A percentile compares a stretch with the other conserved stretches of the same genome.
Evolutionary conservation across 2,888 invertebrate species (phyloP).

Genomic region (Mechanitis messenoides): DNA sequence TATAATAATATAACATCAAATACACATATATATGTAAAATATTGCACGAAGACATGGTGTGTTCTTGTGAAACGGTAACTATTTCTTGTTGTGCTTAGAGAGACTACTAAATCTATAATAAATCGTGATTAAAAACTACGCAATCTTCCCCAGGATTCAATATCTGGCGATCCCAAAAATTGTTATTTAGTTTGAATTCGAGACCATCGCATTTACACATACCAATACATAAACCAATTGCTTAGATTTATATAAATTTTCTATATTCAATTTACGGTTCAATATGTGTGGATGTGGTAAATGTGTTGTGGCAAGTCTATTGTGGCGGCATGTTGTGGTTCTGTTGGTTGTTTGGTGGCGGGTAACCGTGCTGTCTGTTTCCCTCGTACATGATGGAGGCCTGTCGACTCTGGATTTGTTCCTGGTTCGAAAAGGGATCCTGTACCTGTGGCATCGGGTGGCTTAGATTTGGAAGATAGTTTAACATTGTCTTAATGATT

Average conservation of each 20-base stretch:
- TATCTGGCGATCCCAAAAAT: too few species aligned
- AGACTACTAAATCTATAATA: background rate
- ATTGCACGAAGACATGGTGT: background rate
- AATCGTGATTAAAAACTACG: background rate
- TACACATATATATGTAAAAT: background rate
- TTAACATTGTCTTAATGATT: too few species aligned
- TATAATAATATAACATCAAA: background rate
- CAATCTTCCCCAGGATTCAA: too few species aligned
- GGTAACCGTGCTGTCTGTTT: conserved; percentile 2
- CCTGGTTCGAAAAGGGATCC: conserved; percentile 40
- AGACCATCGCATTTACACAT: too few species aligned
- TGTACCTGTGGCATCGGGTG: conserved; percentile 38
- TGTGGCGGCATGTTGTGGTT: conserved; percentile 21
- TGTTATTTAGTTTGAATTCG: too few species aligned
- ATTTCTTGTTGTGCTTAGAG: conserved; percentile 1
- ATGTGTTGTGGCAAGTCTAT: conserved; percentile 8
- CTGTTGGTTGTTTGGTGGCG: conserved; percentile 12
- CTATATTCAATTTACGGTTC: too few species aligned
- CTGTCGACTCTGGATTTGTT: conserved; percentile 36
- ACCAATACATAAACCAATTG: too few species aligned
- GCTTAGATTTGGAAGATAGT: background rate
- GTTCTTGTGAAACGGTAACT: background rate
- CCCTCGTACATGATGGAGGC: conserved; percentile 12
- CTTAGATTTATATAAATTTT: too few species aligned
- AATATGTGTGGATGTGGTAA: background rate